phyloP scores from a whole-genome alignment of 2,113 vertebrate genomes.

The Axis porcinus region DNA sequence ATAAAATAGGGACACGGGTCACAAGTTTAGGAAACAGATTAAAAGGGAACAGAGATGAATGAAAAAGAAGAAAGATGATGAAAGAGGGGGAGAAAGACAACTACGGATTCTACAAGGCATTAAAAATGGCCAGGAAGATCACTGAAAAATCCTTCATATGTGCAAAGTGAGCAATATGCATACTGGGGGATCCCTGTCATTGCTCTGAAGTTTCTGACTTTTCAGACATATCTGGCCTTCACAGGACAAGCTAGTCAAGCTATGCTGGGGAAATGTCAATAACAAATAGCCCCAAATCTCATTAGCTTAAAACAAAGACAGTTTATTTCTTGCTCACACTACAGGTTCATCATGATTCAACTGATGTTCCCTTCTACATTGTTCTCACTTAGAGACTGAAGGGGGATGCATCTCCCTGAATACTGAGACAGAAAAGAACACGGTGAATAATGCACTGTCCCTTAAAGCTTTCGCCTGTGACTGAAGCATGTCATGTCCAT shows the following conservation, averaged over 20 bases:
- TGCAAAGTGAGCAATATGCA: background rate
- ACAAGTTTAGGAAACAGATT: conserved; percentile 67
- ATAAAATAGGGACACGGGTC: conserved; percentile 62
- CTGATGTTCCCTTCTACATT: background rate
- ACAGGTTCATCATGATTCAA: background rate
- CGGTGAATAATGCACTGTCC: background rate
- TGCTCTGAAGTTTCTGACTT: background rate
- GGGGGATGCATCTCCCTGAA: background rate
- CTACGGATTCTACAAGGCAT: conserved; percentile 29
- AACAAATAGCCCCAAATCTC: background rate
- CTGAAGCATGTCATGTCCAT: background rate
- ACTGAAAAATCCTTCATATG: background rate
- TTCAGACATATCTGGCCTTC: background rate
- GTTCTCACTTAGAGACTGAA: background rate
- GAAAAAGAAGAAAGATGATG: conserved; percentile 59
- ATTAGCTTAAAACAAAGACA: background rate
- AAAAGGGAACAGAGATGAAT: conserved; percentile 60
- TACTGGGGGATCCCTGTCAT: background rate
- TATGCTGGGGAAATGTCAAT: background rate
- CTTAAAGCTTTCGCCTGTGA: background rate
- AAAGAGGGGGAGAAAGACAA: conserved; percentile 36
- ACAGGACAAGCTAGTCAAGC: background rate
- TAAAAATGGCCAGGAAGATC: conserved; percentile 43
- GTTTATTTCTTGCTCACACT: background rate
- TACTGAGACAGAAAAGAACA: background rate